A percentile compares a stretch with the other conserved stretches of the same genome.
Conservation (phyloP, 2,113 vertebrate genomes). For the Sialia sialis region DNA sequence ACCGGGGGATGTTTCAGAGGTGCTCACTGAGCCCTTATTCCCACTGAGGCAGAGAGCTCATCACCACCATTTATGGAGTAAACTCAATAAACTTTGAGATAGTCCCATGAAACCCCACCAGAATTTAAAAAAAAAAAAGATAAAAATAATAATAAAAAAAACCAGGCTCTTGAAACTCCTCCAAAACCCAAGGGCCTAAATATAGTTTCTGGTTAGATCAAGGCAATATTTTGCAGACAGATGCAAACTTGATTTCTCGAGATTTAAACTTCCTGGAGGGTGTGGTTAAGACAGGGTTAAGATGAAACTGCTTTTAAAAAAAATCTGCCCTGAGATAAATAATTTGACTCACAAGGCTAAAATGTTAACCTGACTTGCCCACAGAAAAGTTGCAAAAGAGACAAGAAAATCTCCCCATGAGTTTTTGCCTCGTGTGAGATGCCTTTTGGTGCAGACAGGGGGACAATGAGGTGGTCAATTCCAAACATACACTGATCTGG, state of each 20-base stretch:
- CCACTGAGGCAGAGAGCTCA: not conserved
- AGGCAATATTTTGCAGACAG: not conserved
- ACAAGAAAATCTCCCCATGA: not conserved
- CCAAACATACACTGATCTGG: not conserved
- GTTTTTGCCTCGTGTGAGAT: not conserved
- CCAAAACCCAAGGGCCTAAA: not conserved
- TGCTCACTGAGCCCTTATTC: not conserved
- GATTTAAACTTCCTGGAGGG: conserved; percentile 1
- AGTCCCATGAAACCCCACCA: not conserved
- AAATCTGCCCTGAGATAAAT: not conserved
- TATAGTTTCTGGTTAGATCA: not conserved
- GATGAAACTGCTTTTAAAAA: not conserved
- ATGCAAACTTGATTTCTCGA: not conserved
- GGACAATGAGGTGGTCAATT: not conserved
- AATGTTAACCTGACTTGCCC: not conserved
- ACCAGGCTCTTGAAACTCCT: not conserved
- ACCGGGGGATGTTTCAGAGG: not conserved
- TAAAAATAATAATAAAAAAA: not conserved
- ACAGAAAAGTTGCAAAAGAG: not conserved
- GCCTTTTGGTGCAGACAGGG: not conserved
- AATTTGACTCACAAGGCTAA: not conserved
- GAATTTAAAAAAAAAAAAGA: not conserved
- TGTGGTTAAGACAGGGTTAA: conserved; percentile 19
- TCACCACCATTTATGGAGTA: not conserved
- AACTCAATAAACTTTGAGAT: not conserved